Evolutionary conservation across 2,113 vertebrate genomes (phyloP).

Genomic region (Calyptommatus sinebrachiatus): DNA sequence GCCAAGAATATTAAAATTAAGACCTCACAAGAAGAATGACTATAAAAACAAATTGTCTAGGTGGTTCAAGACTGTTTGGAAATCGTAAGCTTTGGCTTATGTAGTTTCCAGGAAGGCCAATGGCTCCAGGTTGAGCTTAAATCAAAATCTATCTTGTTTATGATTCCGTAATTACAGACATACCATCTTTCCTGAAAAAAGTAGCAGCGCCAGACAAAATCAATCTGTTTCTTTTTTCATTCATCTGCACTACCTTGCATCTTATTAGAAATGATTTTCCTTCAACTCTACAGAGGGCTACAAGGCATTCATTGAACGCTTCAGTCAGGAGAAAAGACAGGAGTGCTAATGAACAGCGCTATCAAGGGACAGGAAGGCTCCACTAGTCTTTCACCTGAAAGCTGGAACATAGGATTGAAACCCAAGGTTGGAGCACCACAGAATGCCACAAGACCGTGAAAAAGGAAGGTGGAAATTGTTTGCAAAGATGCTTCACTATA

Average conservation of each 20-base stretch:
- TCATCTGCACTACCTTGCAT: conserved; percentile 34
- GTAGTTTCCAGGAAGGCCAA: neutral
- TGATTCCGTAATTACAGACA: neutral
- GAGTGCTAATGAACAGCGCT: conserved; percentile 68
- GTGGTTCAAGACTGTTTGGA: neutral
- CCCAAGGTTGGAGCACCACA: neutral
- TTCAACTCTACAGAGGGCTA: conserved; percentile 45
- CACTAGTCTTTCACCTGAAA: neutral
- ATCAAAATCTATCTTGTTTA: neutral
- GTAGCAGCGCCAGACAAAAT: neutral
- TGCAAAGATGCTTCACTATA: neutral
- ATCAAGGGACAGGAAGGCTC: conserved; percentile 62
- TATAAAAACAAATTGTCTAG: neutral
- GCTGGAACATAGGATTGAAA: conserved; percentile 33
- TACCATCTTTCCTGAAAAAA: neutral
- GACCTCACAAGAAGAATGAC: neutral
- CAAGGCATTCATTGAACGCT: conserved; percentile 64
- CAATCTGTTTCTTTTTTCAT: neutral
- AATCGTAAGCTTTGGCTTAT: neutral
- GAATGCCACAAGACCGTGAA: neutral
- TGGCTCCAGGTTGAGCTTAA: neutral
- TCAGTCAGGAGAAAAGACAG: conserved; percentile 61
- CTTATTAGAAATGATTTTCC: conserved; percentile 17
- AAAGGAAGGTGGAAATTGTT: neutral
- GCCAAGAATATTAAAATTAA: no score